Base-by-base conservation (phyloP, 2,113 vertebrate species). In the Hippocampus mohnikei region DNA sequence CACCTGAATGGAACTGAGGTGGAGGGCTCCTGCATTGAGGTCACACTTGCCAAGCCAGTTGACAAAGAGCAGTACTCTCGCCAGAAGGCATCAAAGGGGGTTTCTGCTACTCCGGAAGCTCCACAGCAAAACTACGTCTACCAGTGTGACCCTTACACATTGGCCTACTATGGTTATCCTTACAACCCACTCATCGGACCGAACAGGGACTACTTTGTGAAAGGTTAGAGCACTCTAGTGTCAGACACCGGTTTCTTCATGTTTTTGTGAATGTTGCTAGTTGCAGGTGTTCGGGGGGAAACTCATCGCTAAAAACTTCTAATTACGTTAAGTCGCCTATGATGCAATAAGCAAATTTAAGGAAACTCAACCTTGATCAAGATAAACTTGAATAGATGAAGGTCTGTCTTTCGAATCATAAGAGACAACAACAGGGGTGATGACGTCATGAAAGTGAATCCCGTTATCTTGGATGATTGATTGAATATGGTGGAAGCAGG, bases 61-160 rank as follows among this genome's bases (percentile, higher is more conserved):
- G 97, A 99, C 84, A 99, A 99, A 85, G 97, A 99, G 88, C 97
- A 99, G 67, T 98, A 98, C 85, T 96, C 95, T 0, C 95, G 97
- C 66, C 97, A 99, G 92, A 98, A 98, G 87, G 97, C 97, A 2
- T 96, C 96, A 29, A 98, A 98, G 84, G 92, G 92, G 78, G 91
- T 88, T 0, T 20, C 92, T 0, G 93, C 93, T 78, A 88, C 88
- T 41, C 90, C 85, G 50, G 92, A 94, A 6, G 74, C 82, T 1
- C 86, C 93, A 63, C 95, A 91, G 58, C 95, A 96, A 67, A 94
- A 90, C 87, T 97, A 95, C 61, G 90, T 99, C 82, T 99, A 99
- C 88, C 95, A 98, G 66, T 99, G 96, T 61, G 97, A 99, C 81
- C 96, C 97, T 0, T 98, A 98, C 87, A 93, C 96, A 0, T 85